Evolutionary conservation across 2,113 vertebrate species (phyloP).

Genomic region (Ctenomys sociabilis): DNA sequence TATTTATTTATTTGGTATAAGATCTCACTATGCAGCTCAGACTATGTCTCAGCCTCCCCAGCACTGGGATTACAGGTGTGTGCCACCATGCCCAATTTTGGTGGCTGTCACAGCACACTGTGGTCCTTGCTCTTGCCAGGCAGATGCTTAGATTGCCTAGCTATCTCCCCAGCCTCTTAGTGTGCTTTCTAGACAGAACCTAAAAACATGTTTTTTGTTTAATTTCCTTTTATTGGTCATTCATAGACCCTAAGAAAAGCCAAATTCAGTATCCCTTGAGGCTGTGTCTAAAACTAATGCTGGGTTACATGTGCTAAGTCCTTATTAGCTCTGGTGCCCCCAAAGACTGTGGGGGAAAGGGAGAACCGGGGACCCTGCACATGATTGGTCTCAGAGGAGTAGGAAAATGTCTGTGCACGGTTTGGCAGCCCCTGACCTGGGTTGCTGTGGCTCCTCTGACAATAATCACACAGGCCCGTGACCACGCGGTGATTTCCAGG

Average conservation of each 20-base stretch:
- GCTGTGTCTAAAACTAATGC: not conserved
- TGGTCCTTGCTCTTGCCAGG: too few relatives aligned
- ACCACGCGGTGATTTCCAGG: not conserved
- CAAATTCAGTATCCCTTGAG: not conserved
- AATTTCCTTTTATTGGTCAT: not conserved
- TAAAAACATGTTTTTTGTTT: not conserved
- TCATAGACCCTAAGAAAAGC: not conserved
- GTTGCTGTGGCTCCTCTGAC: not conserved
- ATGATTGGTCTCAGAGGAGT: not conserved
- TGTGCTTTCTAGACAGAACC: not conserved
- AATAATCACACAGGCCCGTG: not conserved
- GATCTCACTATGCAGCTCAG: too few relatives aligned
- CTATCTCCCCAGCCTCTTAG: too few relatives aligned
- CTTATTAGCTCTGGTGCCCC: not conserved
- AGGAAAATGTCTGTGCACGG: accelerated
- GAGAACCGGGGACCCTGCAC: not conserved
- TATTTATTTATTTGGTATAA: too few relatives aligned
- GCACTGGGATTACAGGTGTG: too few relatives aligned
- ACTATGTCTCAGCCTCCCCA: too few relatives aligned
- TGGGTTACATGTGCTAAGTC: not conserved
- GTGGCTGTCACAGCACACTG: too few relatives aligned
- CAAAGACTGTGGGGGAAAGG: not conserved
- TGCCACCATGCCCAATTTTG: too few relatives aligned
- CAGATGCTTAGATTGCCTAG: too few relatives aligned
- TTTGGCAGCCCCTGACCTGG: not conserved